Base-by-base conservation (phyloP, 2,797 vertebrate species). In the Spinibarbus caldwelli region DNA sequence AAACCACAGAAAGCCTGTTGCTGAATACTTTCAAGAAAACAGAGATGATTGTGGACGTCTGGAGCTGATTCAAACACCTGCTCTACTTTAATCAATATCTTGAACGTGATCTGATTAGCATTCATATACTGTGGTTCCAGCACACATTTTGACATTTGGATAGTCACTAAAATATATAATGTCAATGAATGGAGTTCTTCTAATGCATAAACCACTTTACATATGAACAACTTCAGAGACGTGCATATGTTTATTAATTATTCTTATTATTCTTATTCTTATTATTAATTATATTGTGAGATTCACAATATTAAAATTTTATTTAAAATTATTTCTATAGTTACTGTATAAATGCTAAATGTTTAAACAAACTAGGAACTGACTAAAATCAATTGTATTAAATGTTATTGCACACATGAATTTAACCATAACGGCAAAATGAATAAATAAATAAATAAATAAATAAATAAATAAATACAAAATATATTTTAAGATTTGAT, bases 11-110 rank as follows among this genome's bases (percentile, higher is more conserved):
- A 6, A 26, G 52, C 29, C 77, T 66, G 47, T 57, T 57, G 75
- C 38, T 57, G 15, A 78, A 78, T 43, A 26, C 21, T 59, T 67
- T 45, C 12, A 70, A 45, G 19, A 83, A 23, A 52, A 49, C 72
- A 41, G 43, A 83, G 59, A 52, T 23, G 34, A 77, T 23, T 66
- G 45, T 67, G 59, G 6, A 78, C 83, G 43, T 84, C 26, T 78
- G 59, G 26, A 62, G 49, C 6, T 23, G 1, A 34, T 19, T 19
- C 38, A 64, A 78, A 54, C 73, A 78, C 64, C 83, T 78, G 75
- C 75, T 54, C n/a, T 57, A 19, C n/a, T 31, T 49, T 54, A 62
- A 77, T 78, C 64, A 68, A 45, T 77, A 70, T 12, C 26, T 43
- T 10, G 47, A 78, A 23, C 0, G 2, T 36, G 29, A 78, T 23